Conservation (phyloP, 2,797 vertebrate species). For the Liparis tanakae region DNA sequence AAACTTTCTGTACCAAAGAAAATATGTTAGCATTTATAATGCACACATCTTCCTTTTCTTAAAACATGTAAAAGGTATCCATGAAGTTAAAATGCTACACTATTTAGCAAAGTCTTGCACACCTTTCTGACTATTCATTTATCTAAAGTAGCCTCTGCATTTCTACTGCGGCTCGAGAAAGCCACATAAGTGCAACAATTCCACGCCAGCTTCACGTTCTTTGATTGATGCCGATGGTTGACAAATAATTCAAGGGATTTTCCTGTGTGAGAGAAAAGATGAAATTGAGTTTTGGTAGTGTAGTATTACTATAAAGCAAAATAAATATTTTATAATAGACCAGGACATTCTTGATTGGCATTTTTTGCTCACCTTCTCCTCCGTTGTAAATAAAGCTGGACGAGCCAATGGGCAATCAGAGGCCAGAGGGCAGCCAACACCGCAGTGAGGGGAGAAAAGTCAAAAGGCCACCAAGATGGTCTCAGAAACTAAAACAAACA, state of each 20-base stretch:
- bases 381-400: constrained; percentile 89
- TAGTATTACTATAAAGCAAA: background rate
- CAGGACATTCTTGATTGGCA: background rate
- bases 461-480: constrained; percentile 91
- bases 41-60: constrained; percentile 8
- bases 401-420: constrained; percentile 90
- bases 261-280: constrained; percentile 52
- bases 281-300: constrained; percentile 14
- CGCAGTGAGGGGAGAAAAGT: constrained; percentile 85
- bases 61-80: constrained; percentile 24
- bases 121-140: background rate
- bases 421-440: constrained; percentile 90
- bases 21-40: constrained; percentile 32
- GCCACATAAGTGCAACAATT: constrained; percentile 41
- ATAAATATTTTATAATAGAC: background rate
- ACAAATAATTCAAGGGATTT: constrained; percentile 58
- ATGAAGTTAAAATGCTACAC: constrained; percentile 30
- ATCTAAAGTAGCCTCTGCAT: constrained; percentile 18
- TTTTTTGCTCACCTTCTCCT: constrained; percentile 85
- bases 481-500: constrained; percentile 79
- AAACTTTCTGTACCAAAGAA: constrained; percentile 23
- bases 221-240: background rate
- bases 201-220: constrained; percentile 17
- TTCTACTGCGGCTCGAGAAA: constrained; percentile 28
- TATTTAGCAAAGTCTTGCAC: constrained; percentile 12